phyloP scores from a whole-genome alignment of 2,888 invertebrate genomes.

The Drosophila longiperda region DNA sequence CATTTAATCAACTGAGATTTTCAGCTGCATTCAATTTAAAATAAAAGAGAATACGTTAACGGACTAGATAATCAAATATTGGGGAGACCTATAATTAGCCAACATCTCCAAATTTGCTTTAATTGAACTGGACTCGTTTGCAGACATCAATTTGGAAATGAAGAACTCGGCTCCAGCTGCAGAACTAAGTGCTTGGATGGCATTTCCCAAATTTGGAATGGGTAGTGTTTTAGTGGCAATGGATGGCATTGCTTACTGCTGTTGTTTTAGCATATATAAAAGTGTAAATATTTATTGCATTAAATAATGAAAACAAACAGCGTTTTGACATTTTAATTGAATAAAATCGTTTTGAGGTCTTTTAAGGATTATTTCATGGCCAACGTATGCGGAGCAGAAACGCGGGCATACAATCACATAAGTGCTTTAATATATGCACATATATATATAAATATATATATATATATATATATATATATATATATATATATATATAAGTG shows the following conservation, averaged over 20 bases:
- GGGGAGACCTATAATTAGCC: neutral
- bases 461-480: neutral
- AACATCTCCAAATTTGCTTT: neutral
- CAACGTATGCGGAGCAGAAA: constrained; percentile 53
- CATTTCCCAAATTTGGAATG: neutral
- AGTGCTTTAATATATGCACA: constrained; percentile 18
- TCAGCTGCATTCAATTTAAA: neutral
- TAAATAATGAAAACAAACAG: constrained; percentile 78
- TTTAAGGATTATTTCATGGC: constrained; percentile 79
- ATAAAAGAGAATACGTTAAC: neutral
- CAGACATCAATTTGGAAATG: neutral
- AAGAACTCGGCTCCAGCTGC: no score
- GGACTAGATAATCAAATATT: neutral
- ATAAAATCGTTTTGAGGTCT: constrained; percentile 81
- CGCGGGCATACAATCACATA: constrained; percentile 7
- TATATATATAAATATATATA: neutral
- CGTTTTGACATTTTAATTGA: constrained; percentile 80
- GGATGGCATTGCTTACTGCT: neutral
- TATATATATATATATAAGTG: constrained; percentile 7
- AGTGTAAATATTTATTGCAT: constrained; percentile 79
- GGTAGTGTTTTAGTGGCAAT: neutral
- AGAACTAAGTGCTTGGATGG: constrained; percentile 5
- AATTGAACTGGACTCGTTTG: neutral
- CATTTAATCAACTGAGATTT: neutral
- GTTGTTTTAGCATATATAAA: constrained; percentile 31